phyloP scores from a whole-genome alignment of 2,888 invertebrate genomes.

The Volucella inflata region DNA sequence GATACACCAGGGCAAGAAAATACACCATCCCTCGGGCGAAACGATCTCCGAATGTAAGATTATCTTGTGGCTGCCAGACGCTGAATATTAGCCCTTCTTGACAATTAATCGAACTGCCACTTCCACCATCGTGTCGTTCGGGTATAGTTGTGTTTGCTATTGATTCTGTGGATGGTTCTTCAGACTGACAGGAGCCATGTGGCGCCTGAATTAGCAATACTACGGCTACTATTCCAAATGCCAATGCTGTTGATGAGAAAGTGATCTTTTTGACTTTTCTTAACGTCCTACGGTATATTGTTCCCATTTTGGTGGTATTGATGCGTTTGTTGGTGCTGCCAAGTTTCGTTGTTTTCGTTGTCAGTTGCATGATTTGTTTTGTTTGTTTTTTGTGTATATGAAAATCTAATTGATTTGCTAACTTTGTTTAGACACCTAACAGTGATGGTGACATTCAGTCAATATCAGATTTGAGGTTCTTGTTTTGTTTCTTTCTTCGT shows the following conservation, averaged over 20 bases:
- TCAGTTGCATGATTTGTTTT: conserved; percentile 33
- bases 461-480: conserved; percentile 35
- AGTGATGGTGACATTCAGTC: conserved; percentile 69
- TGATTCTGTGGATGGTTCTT: conserved; percentile 33
- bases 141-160: conserved; percentile 61
- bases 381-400: background rate
- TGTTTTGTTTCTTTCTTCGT: background rate
- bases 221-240: conserved; percentile 43
- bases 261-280: conserved; percentile 58
- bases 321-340: conserved; percentile 27
- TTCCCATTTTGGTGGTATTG: conserved; percentile 68
- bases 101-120: conserved; percentile 85
- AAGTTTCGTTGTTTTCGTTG: conserved; percentile 62
- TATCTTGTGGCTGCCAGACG: conserved; percentile 93
- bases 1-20: conserved; percentile 94
- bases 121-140: conserved; percentile 68
- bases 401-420: conserved; percentile 3
- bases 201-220: conserved; percentile 57
- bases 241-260: conserved; percentile 63
- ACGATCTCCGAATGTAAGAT: conserved; percentile 90
- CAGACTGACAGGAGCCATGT: conserved; percentile 62
- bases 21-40: conserved; percentile 95
- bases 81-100: conserved; percentile 94
- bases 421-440: conserved; percentile 13
- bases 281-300: conserved; percentile 64